Conservation (phyloP, 2,797 vertebrate species). For the Coregonus suidteri region DNA sequence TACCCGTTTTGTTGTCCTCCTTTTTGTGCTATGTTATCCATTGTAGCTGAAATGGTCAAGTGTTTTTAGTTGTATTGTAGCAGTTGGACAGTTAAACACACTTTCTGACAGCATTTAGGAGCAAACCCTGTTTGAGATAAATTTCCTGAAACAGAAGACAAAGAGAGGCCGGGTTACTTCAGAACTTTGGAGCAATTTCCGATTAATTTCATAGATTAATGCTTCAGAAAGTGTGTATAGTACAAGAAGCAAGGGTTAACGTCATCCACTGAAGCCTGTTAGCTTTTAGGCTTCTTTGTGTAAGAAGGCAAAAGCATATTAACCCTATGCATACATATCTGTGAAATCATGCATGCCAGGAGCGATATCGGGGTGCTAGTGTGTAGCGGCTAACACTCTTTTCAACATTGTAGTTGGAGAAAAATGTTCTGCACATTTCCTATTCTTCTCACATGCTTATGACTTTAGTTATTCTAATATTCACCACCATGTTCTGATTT, state of each 20-base stretch:
- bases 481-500: background rate
- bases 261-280: constrained; percentile 41
- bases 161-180: constrained; percentile 39
- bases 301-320: constrained; percentile 22
- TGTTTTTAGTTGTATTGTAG: background rate
- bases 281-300: constrained; percentile 18
- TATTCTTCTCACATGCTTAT: background rate
- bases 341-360: background rate
- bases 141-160: constrained; percentile 17
- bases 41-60: background rate
- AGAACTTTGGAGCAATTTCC: constrained; percentile 44
- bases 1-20: background rate
- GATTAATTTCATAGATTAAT: constrained; percentile 63
- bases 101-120: constrained; percentile 8
- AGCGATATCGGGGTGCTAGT: background rate
- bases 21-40: background rate
- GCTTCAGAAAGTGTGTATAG: constrained; percentile 55
- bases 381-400: background rate
- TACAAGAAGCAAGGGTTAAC: constrained; percentile 52
- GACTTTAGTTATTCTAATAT: background rate
- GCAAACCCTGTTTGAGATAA: background rate
- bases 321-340: constrained; percentile 30
- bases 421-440: background rate
- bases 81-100: background rate
- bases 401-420: background rate